Conservation (phyloP, 2,888 invertebrate genomes). For the Dromius quadrimaculatus region DNA sequence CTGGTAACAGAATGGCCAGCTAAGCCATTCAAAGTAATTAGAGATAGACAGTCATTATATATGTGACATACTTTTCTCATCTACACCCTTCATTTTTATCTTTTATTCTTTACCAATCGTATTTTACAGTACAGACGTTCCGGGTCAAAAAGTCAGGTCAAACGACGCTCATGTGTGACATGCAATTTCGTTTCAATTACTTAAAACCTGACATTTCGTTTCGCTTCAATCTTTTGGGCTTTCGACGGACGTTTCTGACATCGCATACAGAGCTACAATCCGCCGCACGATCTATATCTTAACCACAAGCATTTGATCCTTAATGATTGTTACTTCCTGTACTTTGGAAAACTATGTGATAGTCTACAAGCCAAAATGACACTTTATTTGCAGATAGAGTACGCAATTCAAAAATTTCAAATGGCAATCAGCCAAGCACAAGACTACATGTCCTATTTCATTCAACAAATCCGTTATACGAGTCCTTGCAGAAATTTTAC, state of each 20-base stretch:
- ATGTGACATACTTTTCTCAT: slow-evolving; percentile 35
- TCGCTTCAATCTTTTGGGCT: slow-evolving; percentile 40
- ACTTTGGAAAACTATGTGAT: too few species aligned
- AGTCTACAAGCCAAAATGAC: too few species aligned
- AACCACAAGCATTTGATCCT: too few species aligned
- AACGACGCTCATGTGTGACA: slow-evolving; percentile 45
- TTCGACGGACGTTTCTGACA: slow-evolving; percentile 35
- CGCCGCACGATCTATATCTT: slow-evolving; percentile 19
- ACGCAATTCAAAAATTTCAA: slow-evolving; percentile 11
- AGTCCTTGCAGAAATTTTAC: slow-evolving; percentile 7
- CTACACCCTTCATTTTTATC: slow-evolving; percentile 5
- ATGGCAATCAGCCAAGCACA: slow-evolving; percentile 40
- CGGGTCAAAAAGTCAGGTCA: slow-evolving; percentile 30
- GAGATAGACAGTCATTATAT: slow-evolving; percentile 44
- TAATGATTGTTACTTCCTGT: too few species aligned
- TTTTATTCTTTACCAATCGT: slow-evolving; percentile 2
- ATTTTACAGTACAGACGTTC: background rate
- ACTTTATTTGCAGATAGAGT: too few species aligned
- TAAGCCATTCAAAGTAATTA: slow-evolving; percentile 42
- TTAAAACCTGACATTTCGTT: slow-evolving; percentile 49
- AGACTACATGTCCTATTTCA: slow-evolving; percentile 16
- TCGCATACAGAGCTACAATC: background rate
- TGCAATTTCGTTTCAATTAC: slow-evolving; percentile 48
- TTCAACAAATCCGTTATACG: slow-evolving; percentile 11
- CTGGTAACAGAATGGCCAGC: slow-evolving; percentile 30